Percentiles rank a stretch among this genome's conserved stretches.
phyloP scores from a whole-genome alignment of 2,113 vertebrate species.

The Mesembrinibis cayennensis region DNA sequence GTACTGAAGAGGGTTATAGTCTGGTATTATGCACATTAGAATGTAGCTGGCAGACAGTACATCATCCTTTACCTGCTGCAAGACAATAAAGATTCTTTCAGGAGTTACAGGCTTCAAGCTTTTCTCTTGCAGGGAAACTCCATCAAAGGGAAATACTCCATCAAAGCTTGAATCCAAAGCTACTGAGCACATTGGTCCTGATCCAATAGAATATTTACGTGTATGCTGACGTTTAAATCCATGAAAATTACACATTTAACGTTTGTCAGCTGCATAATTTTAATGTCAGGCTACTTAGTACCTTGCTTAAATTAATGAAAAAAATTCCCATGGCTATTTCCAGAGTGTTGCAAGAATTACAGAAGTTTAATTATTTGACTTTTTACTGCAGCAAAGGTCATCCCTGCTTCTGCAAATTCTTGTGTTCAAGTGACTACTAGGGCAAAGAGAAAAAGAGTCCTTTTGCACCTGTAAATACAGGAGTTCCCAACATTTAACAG shows the following conservation, averaged over 20 bases:
- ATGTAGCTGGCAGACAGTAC: background rate
- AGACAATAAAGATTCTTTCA: background rate
- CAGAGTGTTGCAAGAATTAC: background rate
- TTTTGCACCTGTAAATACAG: background rate
- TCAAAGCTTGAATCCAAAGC: background rate
- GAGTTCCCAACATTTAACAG: background rate
- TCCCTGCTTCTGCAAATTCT: background rate
- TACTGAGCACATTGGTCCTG: fast-evolving
- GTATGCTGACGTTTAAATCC: background rate
- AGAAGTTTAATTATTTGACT: background rate
- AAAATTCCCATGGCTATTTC: background rate
- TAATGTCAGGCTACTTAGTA: background rate
- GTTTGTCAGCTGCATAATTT: background rate
- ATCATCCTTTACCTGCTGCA: background rate
- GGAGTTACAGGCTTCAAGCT: background rate
- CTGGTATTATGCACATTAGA: fast-evolving
- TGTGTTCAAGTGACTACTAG: background rate
- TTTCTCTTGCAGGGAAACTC: background rate
- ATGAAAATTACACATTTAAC: background rate
- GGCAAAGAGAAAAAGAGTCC: background rate
- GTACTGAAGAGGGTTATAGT: background rate
- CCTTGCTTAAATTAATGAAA: background rate
- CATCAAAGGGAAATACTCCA: background rate
- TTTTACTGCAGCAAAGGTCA: background rate
- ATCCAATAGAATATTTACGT: background rate